Evolutionary conservation across 2,888 invertebrate genomes (phyloP), one percentile per base, ranked within the genome.

Genomic region (Lepidocyrtoides sp.): DNA sequence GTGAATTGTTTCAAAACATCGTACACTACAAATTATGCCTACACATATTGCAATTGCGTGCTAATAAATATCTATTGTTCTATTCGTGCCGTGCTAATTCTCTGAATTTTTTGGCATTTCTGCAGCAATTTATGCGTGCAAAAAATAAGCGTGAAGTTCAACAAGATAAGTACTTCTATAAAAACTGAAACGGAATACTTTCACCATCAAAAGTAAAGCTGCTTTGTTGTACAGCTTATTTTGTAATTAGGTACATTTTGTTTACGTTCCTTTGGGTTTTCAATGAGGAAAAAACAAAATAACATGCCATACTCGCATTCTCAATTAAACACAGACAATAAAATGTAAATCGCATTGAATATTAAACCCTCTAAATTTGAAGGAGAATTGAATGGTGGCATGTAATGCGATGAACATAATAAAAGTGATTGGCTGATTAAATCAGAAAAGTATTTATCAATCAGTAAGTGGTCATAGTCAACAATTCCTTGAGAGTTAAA

Each of bases 101-200:
- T 7, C 7, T 36, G 36, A 36, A 36, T 36, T 14, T 48, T 48
- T 48, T 48, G 44, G n/a, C n/a, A 4, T 2, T 54, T 17, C 17
- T 54, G n/a, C 17, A 23, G 23, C 63, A 29, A 63, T 26, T 60
- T 26, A 3, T 36, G 23, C 36, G 14, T 29, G 63, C 63, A 63
- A 69, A 69, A 69, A 69, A 14, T 14, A 69, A 0, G 26, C 60
- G 60, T 60, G 60, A 60, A 60, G 60, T 60, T 60, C 60, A 60
- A 20, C 51, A n/a, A n/a, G n/a, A n/a, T 36, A 36, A 36, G 7
- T 36, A 4, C 7, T 36, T 36, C 7, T 36, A 7, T 7, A 36
- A 36, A 36, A 36, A 36, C 3, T 36, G n/a, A n/a, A n/a, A n/a
- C n/a, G n/a, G n/a, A n/a, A n/a, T n/a, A n/a, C 7, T 36, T 36